These are phyloP conservation scores for Telenomus remus DNA, from an alignment of 1,140 invertebrate species.

Conservation along the genomic window DNA sequence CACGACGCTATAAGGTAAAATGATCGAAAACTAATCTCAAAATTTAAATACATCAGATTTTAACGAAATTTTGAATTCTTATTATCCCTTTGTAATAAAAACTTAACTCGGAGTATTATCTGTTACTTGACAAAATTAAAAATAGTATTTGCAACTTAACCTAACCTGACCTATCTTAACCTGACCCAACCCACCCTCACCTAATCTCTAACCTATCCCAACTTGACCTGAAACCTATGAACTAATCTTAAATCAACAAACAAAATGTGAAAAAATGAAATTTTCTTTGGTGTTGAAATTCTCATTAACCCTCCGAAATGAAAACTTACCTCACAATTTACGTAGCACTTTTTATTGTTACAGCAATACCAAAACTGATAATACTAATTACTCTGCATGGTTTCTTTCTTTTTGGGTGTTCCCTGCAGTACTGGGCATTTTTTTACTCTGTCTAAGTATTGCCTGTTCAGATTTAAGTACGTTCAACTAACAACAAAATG, in stretches of 20 bases:
- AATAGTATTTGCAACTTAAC: too few species aligned
- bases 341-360: constrained; percentile 9
- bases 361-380: constrained; percentile 37
- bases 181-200: too few species aligned
- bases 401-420: constrained; percentile 47
- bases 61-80: background rate
- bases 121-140: too few species aligned
- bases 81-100: constrained; percentile 1
- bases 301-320: too few species aligned
- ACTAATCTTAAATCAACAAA: too few species aligned
- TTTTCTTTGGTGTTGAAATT: too few species aligned
- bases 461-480: constrained; percentile 24
- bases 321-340: background rate
- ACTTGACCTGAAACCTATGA: too few species aligned
- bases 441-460: constrained; percentile 41
- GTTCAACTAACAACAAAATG: constrained; percentile 7
- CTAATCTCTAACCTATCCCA: too few species aligned
- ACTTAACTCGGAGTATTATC: too few species aligned
- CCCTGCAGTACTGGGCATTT: constrained; percentile 44
- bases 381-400: constrained; percentile 38
- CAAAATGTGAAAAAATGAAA: too few species aligned
- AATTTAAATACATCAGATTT: too few species aligned
- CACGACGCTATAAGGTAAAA: constrained; percentile 73
- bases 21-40: background rate
- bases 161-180: too few species aligned